Evolutionary conservation across 2,888 invertebrate genomes (phyloP).

Genomic region (Gymnosoma rotundatum): DNA sequence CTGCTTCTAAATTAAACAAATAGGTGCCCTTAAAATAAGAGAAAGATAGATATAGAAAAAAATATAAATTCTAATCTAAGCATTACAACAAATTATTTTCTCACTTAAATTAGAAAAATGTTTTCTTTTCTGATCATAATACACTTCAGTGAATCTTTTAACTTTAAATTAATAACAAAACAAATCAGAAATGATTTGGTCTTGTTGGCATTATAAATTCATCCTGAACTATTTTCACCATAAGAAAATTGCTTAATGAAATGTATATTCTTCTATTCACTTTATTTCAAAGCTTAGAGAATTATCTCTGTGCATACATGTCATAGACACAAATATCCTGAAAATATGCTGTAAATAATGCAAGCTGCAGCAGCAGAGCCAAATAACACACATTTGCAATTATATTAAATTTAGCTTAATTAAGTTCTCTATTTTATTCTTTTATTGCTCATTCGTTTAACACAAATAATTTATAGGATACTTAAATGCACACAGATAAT

Average conservation of each 20-base stretch:
- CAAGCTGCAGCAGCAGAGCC: constrained; percentile 25
- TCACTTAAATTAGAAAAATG: too few relatives aligned
- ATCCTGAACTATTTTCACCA: constrained; percentile 42
- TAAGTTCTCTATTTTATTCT: constrained; percentile 21
- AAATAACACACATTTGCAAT: constrained; percentile 50
- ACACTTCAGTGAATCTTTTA: constrained; percentile 48
- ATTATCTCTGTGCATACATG: constrained; percentile 20
- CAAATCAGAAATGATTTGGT: constrained; percentile 39
- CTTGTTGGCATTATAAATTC: constrained; percentile 39
- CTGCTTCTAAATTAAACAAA: too few relatives aligned
- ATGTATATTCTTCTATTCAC: constrained; percentile 23
- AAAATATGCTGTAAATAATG: constrained; percentile 51
- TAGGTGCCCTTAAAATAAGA: too few relatives aligned
- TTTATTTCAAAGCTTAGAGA: constrained; percentile 23
- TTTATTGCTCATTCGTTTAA: constrained; percentile 28
- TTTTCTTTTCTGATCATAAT: constrained; percentile 15
- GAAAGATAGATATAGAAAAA: too few relatives aligned
- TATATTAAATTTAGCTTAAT: constrained; percentile 55
- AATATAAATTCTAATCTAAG: too few relatives aligned
- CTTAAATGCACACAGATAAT: constrained; percentile 56
- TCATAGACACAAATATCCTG: constrained; percentile 30
- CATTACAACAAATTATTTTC: too few relatives aligned
- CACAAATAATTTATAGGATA: constrained; percentile 50
- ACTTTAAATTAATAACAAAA: constrained; percentile 12
- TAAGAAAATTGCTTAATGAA: constrained; percentile 58